Evolutionary conservation across 92 coral and sea anemone species (phyloP), one percentile per base, ranked within the genome.

Genomic region (Scolanthus callimorphus): DNA sequence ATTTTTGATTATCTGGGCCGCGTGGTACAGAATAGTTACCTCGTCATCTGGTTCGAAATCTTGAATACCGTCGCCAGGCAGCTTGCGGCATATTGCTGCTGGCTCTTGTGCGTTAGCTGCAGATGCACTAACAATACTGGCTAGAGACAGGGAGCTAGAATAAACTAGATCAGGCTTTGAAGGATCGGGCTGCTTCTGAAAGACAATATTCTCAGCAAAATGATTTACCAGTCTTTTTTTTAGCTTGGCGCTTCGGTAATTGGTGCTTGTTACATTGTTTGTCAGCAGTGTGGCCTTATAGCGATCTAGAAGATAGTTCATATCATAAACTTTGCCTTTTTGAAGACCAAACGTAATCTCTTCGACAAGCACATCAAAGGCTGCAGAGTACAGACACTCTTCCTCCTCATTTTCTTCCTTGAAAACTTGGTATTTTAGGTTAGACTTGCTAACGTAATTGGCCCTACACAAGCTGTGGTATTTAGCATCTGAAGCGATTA

Each of bases 131-230:
- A 59, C 51, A 22, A 59, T 38, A 46, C 31, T 25, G 8, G 17
- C 39, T 20, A 17, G 34, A 25, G 51, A 58, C 19, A 58, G 10
- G 12, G 25, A 48, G 28, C 67, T 60, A 4, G 53, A 43, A 20
- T 41, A 60, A 39, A 60, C 39, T 30, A 57, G 24, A 23, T 57
- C 63, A 12, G 63, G 63, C 63, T 57, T n/a, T 1, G 63, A 34
- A 15, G 63, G 63, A 12, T 57, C 63, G 12, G 31, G 17, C 3
- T 30, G 41, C 63, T 30, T 57, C 10, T 57, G 0, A 24, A 57
- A 13, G 63, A 57, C 63, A 2, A 20, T 10, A 28, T 29, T 21
- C 22, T 57, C 63, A 28, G 10, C 10, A 24, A 57, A 57, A 57
- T 52, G 17, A 13, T 13, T 26, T 52, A 17, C 2, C 31, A 25